Evolutionary conservation across 2,888 invertebrate species (phyloP).

Genomic region (Didymodactylos carnosus): DNA sequence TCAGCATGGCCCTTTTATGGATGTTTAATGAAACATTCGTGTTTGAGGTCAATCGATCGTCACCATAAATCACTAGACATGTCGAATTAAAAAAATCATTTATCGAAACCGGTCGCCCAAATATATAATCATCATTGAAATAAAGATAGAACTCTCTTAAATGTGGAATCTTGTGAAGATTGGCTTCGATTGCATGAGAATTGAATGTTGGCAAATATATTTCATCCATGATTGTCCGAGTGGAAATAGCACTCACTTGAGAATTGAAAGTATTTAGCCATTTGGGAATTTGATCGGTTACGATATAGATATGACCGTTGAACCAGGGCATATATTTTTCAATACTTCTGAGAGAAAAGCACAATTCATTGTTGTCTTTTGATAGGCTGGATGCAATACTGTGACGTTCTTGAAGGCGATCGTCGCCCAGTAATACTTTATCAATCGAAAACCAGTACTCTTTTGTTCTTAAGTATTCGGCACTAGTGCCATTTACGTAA

Average conservation of each 20-base stretch:
- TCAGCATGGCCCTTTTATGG: neutral
- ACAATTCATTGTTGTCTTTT: neutral
- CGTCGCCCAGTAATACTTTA: neutral
- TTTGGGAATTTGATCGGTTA: neutral
- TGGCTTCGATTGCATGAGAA: neutral
- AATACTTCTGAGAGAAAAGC: neutral
- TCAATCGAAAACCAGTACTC: neutral
- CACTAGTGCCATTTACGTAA: neutral
- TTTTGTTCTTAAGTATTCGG: neutral
- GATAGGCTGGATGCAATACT: neutral
- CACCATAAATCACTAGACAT: neutral
- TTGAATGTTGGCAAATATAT: neutral
- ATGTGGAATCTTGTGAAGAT: neutral
- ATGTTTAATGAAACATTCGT: neutral
- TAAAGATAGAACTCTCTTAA: neutral
- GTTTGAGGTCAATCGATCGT: neutral
- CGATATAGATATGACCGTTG: neutral
- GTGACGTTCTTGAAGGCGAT: neutral
- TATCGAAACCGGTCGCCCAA: neutral
- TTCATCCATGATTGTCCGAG: neutral
- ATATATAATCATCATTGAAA: neutral
- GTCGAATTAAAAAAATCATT: neutral
- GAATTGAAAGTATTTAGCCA: neutral
- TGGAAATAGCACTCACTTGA: neutral
- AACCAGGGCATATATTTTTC: neutral